Evolutionary conservation across 2,888 invertebrate genomes (phyloP), one percentile per base, ranked within the genome.

Genomic region (Ceraclea dissimilis): DNA sequence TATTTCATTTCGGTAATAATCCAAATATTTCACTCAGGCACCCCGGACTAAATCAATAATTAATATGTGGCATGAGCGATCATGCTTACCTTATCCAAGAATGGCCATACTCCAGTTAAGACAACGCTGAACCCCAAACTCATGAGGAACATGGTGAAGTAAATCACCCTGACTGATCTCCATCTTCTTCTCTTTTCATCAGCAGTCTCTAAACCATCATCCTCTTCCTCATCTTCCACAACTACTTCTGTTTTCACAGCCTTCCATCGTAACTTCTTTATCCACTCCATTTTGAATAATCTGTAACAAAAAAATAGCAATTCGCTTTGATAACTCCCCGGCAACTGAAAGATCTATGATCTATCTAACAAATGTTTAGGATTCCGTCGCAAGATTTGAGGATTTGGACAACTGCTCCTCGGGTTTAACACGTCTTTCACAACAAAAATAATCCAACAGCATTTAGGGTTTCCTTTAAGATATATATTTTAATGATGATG

Each of bases 121-220:
- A 90, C 85, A 63, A 92, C 89, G 69, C 91, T 91, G 72, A 92
- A 92, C 21, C 90, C 92, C 51, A 93, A 75, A 0, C 90, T 89
- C 84, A 92, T 91, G 63, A 91, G 80, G 74, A 93, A 92, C 86
- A 91, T 90, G 54, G 91, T 91, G 71, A 90, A 90, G 73, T 92
- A 91, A 67, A 92, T 87, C 46, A 88, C 79, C 66, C 87, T 83
- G 60, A 92, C 79, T 62, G 91, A 91, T 63, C 82, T 80, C 86
- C 88, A 88, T 73, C 92, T 79, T 68, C 84, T 79, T 63, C 76
- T 78, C 63, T 82, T 82, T 68, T 90, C 84, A 58, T 73, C 72
- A 46, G 73, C 68, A 4, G 83, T 86, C 78, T 91, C 91, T 66
- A 90, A 73, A 55, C 73, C 73, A 65, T 79, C 78, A 59, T 70